A percentile compares a stretch with the other conserved stretches of the same genome.
phyloP scores from a whole-genome alignment of 1,140 invertebrate genomes.

The Lysiphlebus fabarum region DNA sequence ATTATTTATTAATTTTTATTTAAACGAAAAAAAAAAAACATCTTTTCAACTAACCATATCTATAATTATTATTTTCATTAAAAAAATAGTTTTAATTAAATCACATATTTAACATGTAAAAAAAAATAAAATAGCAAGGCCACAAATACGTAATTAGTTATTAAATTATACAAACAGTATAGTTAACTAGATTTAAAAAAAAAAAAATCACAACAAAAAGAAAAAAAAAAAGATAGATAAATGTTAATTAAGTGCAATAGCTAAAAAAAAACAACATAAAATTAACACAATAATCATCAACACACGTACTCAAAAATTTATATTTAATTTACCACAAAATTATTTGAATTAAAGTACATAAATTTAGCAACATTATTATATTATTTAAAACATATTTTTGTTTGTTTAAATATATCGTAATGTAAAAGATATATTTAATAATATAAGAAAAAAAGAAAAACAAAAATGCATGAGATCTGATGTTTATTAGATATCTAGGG shows the following conservation, averaged over 20 bases:
- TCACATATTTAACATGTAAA: constrained; percentile 1
- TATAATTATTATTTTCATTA: too few relatives aligned
- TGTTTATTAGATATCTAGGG: too few relatives aligned
- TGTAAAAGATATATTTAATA: not conserved
- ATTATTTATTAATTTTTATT: not conserved
- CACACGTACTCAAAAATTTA: not conserved
- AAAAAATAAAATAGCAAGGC: constrained; percentile 16
- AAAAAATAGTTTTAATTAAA: too few relatives aligned
- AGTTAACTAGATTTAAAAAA: constrained; percentile 16
- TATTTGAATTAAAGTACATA: not conserved
- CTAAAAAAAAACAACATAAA: constrained; percentile 13
- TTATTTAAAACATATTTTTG: too few relatives aligned
- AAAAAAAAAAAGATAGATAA: too few relatives aligned
- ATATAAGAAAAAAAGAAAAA: too few relatives aligned
- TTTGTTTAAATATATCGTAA: too few relatives aligned
- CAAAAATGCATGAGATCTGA: not conserved
- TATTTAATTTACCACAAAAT: not conserved
- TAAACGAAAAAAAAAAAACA: not conserved
- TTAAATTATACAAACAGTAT: constrained; percentile 23
- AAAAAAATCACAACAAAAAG: not conserved
- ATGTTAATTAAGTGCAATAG: not conserved
- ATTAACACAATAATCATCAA: not conserved
- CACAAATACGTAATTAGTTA: constrained; percentile 35
- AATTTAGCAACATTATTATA: too few relatives aligned
- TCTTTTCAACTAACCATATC: too few relatives aligned